Evolutionary conservation across 2,113 vertebrate species (phyloP), one percentile per base, ranked within the genome.

Genomic region (Balaeniceps rex): DNA sequence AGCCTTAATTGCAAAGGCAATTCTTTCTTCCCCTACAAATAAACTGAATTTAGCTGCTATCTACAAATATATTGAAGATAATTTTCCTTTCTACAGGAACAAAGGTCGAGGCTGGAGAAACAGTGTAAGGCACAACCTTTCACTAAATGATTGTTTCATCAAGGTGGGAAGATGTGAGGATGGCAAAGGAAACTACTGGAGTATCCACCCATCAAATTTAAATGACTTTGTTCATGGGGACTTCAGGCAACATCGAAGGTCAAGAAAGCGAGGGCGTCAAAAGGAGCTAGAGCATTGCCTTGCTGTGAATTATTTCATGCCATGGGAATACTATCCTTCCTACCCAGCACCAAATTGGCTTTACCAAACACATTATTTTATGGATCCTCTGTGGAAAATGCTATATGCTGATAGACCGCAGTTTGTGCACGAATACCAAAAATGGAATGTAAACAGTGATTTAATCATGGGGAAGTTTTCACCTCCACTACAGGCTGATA

Each of bases 11-110:
- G 97, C 95, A 90, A 98, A 98, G 42, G 97, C 97, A 13, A 98
- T 98, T 94, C 94, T 98, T 75, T 97, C 97, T 55, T 98, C 97
- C 15, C 94, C 97, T 33, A 69, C 79, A 57, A 95, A 97, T 90
- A 98, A 98, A 66, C 87, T 97, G 82, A 98, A 98, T 95, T 96
- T 98, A 91, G 95, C 94, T 31, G 97, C 97, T 77, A 98, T 98
- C 96, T 98, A 98, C 95, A 96, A 93, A 84, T 96, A 97, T 2
- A 98, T 95, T 86, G 96, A 98, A 97, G 97, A 98, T 29, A 94
- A 93, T 38, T 98, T 98, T 90, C 96, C 96, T 38, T 97, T 97
- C 88, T 97, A 97, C 57, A 94, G 52, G 93, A 96, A 89, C 46
- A 97, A 97, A 25, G 76, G 93, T 44, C 94, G 31, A 34, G 97